phyloP scores from a whole-genome alignment of 2,797 vertebrate species.

The Cossypha dichroa region DNA sequence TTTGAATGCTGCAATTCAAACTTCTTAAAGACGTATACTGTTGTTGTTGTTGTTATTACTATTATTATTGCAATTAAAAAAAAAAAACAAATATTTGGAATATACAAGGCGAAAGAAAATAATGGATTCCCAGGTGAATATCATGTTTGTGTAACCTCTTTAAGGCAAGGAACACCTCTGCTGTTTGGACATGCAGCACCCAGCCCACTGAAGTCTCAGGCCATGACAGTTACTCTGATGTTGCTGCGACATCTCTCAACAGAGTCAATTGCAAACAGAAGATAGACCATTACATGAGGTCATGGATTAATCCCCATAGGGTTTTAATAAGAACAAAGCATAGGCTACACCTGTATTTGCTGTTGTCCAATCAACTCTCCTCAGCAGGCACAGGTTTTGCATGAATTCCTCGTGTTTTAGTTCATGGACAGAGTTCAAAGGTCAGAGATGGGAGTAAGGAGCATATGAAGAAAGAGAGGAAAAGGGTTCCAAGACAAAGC shows the following conservation, averaged over 20 bases:
- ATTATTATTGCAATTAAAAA: rapidly evolving
- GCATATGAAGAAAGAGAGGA: rapidly evolving
- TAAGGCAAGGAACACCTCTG: background rate
- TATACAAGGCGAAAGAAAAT: background rate
- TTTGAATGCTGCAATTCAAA: background rate
- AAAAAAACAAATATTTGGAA: rapidly evolving
- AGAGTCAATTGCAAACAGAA: background rate
- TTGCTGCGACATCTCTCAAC: background rate
- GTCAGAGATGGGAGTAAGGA: background rate
- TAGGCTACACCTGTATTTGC: background rate
- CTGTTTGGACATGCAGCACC: background rate
- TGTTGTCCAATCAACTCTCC: background rate
- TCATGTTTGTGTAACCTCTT: background rate
- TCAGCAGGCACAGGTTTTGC: background rate
- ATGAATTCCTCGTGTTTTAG: background rate
- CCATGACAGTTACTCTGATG: background rate
- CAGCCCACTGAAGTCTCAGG: background rate
- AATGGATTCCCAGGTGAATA: background rate
- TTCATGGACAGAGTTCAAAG: background rate
- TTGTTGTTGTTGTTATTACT: rapidly evolving
- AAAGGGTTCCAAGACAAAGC: background rate
- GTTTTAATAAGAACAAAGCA: background rate
- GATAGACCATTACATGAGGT: background rate
- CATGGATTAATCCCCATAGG: background rate
- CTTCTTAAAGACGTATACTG: rapidly evolving